Percentiles rank a stretch among this genome's conserved stretches.
These are phyloP conservation scores for Pilophorus perplexus DNA, from an alignment of 2,888 invertebrate species.

Conservation along the genomic window DNA sequence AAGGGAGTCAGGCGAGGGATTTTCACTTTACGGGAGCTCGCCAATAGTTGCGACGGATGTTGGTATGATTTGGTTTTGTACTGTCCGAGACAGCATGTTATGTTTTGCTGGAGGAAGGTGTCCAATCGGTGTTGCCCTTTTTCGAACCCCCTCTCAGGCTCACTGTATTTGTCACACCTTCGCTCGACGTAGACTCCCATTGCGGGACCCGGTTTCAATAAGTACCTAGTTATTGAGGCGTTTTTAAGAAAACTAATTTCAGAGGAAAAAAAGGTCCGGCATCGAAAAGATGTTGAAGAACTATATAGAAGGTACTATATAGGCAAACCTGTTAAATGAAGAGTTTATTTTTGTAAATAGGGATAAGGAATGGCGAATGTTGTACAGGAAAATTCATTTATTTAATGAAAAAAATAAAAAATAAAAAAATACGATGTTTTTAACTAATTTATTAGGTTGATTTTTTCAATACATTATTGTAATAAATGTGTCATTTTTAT, in stretches of 20 bases:
- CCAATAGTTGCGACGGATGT: too few species aligned
- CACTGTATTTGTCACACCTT: not conserved
- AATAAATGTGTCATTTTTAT: conserved; percentile 41
- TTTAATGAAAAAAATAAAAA: conserved; percentile 23
- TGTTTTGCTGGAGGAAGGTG: too few species aligned
- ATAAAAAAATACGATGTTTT: conserved; percentile 35
- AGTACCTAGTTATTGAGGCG: conserved; percentile 7
- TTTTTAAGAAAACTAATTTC: conserved; percentile 22
- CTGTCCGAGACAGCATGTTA: too few species aligned
- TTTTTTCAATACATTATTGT: conserved; percentile 36
- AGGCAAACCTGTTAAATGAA: conserved; percentile 37
- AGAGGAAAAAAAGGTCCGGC: conserved; percentile 11
- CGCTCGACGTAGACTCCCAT: not conserved
- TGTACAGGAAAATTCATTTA: conserved; percentile 38
- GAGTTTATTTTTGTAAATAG: conserved; percentile 47
- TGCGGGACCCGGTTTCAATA: conserved; percentile 18
- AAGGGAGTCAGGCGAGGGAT: too few species aligned
- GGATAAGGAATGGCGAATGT: conserved; percentile 40
- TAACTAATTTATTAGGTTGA: conserved; percentile 31
- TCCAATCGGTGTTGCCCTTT: too few species aligned
- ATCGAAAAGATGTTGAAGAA: conserved; percentile 27
- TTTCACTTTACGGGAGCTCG: too few species aligned
- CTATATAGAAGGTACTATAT: conserved; percentile 40
- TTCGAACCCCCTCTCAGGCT: too few species aligned
- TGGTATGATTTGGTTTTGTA: too few species aligned